Conservation (phyloP, 2,888 invertebrate genomes). For the Seira ritae region DNA sequence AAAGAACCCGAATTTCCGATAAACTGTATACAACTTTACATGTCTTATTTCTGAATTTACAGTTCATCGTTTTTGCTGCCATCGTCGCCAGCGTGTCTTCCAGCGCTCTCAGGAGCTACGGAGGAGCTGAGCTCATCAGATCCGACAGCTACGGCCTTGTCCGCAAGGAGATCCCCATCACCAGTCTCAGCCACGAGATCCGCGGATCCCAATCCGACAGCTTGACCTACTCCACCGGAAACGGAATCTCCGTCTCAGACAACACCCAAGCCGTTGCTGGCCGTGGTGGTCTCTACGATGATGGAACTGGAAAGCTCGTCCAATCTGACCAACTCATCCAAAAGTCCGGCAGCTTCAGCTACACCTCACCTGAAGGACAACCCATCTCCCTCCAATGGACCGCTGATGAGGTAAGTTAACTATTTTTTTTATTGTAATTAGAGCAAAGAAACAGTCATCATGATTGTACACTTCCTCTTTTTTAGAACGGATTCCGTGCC, state of each 20-base stretch:
- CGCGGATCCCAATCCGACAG: constrained; percentile 28
- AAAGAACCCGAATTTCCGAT: not conserved
- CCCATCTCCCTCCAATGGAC: constrained; percentile 25
- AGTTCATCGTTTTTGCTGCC: constrained; percentile 18
- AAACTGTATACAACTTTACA: not conserved
- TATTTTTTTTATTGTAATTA: no score
- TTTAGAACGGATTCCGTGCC: constrained; percentile 31
- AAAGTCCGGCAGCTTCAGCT: constrained; percentile 16
- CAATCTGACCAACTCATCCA: not conserved
- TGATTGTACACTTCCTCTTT: no score
- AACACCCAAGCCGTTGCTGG: constrained; percentile 31
- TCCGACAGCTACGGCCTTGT: not conserved
- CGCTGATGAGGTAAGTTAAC: constrained; percentile 61
- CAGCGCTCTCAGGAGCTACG: not conserved
- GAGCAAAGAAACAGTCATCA: no score
- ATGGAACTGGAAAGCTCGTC: constrained; percentile 22
- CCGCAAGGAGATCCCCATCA: constrained; percentile 3
- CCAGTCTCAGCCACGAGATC: constrained; percentile 25
- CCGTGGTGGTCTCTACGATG: constrained; percentile 22
- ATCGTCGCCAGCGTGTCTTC: constrained; percentile 23
- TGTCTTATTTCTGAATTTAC: not conserved
- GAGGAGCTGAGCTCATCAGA: not conserved
- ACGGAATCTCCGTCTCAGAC: constrained; percentile 5
- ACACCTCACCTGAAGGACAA: constrained; percentile 61
- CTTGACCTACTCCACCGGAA: constrained; percentile 1